phyloP scores from a whole-genome alignment of 2,797 vertebrate species.

The Sebastes diaconus region DNA sequence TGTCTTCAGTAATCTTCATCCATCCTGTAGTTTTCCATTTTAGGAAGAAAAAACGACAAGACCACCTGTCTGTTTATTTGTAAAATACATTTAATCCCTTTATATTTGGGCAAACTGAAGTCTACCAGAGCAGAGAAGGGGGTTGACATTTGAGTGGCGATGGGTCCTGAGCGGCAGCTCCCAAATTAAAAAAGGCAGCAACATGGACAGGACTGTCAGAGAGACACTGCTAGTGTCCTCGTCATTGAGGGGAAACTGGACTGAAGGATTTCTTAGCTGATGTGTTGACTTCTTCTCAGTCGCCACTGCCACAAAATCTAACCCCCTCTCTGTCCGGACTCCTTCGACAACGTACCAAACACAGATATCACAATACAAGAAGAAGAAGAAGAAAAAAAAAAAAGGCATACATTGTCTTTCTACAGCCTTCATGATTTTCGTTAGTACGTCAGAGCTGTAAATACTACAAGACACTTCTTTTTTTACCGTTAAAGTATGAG shows the following conservation, averaged over 20 bases:
- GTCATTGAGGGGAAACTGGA: neutral
- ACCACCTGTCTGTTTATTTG: conserved; percentile 64
- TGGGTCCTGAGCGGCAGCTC: neutral
- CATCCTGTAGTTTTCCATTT: neutral
- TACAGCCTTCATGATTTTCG: conserved; percentile 73
- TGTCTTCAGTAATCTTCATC: neutral
- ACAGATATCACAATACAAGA: conserved; percentile 74
- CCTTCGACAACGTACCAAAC: conserved; percentile 73
- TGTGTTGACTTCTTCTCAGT: conserved; percentile 2
- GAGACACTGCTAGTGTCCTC: neutral
- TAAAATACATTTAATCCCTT: conserved; percentile 88
- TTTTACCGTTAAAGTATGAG: conserved; percentile 66
- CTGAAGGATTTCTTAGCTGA: neutral
- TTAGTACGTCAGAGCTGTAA: conserved; percentile 79
- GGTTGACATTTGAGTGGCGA: conserved; percentile 53
- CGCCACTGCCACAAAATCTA: conserved; percentile 55
- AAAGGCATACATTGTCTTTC: conserved; percentile 76
- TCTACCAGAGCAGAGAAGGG: conserved; percentile 52
- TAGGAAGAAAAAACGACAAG: conserved; percentile 14
- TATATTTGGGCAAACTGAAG: conserved; percentile 80
- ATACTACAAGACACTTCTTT: conserved; percentile 74
- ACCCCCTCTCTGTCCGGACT: conserved; percentile 32
- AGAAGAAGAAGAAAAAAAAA: conserved; percentile 21
- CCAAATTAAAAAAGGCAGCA: conserved; percentile 24
- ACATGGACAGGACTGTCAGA: neutral